These are phyloP conservation scores for Triops longicaudatus DNA, from an alignment of 1,140 invertebrate species.

Conservation along the genomic window DNA sequence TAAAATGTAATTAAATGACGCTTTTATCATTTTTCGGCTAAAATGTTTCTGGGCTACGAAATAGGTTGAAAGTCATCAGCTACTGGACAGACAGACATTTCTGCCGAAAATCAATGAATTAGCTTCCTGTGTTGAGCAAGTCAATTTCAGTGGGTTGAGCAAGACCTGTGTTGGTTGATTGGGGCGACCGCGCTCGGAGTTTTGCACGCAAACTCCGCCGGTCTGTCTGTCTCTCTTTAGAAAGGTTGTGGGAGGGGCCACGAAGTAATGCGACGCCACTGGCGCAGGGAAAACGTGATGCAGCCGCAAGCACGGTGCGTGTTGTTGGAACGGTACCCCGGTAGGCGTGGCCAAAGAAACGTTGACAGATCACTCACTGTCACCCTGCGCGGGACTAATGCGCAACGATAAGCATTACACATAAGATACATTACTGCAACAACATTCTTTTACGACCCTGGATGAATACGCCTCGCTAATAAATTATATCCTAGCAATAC, in stretches of 20 bases:
- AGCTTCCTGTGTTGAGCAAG: neutral
- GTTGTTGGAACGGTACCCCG: too few relatives aligned
- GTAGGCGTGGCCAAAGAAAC: neutral
- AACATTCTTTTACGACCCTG: too few relatives aligned
- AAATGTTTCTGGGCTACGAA: too few relatives aligned
- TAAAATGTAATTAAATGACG: too few relatives aligned
- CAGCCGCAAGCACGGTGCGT: too few relatives aligned
- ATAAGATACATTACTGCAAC: neutral
- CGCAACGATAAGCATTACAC: slow-evolving; percentile 14
- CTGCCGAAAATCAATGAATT: neutral
- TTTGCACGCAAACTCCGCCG: neutral
- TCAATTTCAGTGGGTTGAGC: slow-evolving; percentile 1
- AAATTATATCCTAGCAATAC: too few relatives aligned
- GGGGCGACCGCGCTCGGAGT: slow-evolving; percentile 2
- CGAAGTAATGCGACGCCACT: neutral
- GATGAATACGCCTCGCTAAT: too few relatives aligned
- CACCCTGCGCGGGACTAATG: slow-evolving; percentile 7
- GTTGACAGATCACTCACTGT: neutral
- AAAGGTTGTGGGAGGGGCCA: neutral
- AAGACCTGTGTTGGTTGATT: neutral
- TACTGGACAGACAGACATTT: neutral
- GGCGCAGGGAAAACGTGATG: too few relatives aligned
- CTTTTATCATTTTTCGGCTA: too few relatives aligned
- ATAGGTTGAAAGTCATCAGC: too few relatives aligned
- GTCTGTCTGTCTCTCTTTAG: too few relatives aligned